Conservation (phyloP, 1,140 invertebrate species). For the Cheumatopsyche charites region DNA sequence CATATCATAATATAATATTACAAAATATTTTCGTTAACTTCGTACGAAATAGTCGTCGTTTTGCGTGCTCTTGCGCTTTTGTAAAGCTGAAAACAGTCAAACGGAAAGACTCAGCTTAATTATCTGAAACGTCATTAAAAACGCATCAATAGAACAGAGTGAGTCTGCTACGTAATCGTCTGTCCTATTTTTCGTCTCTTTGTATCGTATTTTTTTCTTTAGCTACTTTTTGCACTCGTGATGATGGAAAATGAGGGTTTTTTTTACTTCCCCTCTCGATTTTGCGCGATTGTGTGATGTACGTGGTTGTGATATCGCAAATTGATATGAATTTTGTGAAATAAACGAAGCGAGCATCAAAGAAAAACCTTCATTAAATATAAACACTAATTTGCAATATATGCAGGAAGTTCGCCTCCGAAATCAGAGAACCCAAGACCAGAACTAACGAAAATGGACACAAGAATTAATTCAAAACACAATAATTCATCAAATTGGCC, state of each 20-base stretch:
- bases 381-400: not conserved
- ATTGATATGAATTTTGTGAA: too few species aligned
- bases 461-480: not conserved
- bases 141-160: constrained; percentile 28
- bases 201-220: not conserved
- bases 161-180: not conserved
- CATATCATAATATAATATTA: too few species aligned
- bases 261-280: not conserved
- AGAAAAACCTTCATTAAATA: not conserved
- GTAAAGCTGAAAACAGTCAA: constrained; percentile 5
- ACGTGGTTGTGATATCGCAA: too few species aligned
- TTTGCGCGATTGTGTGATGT: too few species aligned
- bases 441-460: not conserved
- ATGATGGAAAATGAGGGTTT: not conserved
- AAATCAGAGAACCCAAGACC: not conserved
- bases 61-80: not conserved
- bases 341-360: not conserved
- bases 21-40: too few species aligned
- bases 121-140: constrained; percentile 35
- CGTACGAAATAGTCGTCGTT: too few species aligned
- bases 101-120: constrained; percentile 21
- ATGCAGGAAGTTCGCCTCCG: not conserved
- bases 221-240: too few species aligned
- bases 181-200: not conserved
- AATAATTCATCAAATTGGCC: not conserved